phyloP scores from a whole-genome alignment of 2,797 vertebrate genomes.

The Sebastes dallii region DNA sequence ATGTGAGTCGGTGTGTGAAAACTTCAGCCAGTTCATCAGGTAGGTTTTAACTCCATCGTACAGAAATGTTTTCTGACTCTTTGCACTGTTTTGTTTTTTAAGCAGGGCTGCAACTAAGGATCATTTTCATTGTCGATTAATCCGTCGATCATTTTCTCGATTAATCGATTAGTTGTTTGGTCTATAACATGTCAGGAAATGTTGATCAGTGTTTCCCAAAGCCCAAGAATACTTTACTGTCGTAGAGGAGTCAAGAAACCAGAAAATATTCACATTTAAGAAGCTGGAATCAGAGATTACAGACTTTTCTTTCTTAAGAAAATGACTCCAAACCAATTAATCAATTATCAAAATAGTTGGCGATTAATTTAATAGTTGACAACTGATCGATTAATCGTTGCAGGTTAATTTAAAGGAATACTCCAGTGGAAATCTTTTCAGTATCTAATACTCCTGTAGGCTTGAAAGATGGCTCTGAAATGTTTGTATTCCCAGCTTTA shows the following conservation, averaged over 20 bases:
- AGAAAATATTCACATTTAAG: too few species aligned
- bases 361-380: too few species aligned
- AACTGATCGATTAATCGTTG: too few species aligned
- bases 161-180: too few species aligned
- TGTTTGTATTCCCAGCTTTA: not conserved
- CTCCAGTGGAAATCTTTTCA: not conserved
- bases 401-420: not conserved
- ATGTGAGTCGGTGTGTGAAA: constrained; percentile 78
- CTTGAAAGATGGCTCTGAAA: not conserved
- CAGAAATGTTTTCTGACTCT: not conserved
- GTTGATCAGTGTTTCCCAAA: accelerated
- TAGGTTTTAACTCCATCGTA: constrained; percentile 70
- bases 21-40: constrained; percentile 92
- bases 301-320: too few species aligned
- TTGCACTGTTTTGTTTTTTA: not conserved
- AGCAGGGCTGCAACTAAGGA: accelerated
- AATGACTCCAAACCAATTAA: too few species aligned
- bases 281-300: too few species aligned
- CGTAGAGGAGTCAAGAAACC: too few species aligned
- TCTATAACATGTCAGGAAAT: too few species aligned
- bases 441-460: not conserved
- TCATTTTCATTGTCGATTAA: too few species aligned
- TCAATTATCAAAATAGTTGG: too few species aligned
- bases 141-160: accelerated
- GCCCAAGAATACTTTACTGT: too few species aligned